Conservation (phyloP, 2,113 vertebrate species). For the Chloebia gouldiae region DNA sequence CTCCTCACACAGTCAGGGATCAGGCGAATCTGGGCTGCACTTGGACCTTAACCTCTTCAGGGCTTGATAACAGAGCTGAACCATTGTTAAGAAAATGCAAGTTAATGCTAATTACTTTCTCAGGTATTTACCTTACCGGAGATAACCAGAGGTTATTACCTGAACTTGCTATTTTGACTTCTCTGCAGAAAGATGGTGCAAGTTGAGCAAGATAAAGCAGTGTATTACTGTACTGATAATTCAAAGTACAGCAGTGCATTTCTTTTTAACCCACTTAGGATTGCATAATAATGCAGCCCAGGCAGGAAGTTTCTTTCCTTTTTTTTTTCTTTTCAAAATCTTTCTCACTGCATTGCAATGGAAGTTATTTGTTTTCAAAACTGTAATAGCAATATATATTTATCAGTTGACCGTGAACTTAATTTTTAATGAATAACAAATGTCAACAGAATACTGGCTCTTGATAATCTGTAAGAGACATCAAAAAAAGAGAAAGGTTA, state of each 20-base stretch:
- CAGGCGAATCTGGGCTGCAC: not conserved
- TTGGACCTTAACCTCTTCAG: not conserved
- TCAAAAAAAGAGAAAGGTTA: not conserved
- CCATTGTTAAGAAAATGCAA: not conserved
- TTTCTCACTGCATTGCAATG: not conserved
- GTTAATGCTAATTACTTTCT: not conserved
- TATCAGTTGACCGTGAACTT: conserved; percentile 15
- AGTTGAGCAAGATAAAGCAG: not conserved
- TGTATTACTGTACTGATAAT: not conserved
- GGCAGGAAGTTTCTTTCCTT: not conserved
- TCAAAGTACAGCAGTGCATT: not conserved
- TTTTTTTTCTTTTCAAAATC: not conserved
- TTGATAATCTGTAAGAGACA: not conserved
- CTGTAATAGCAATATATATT: not conserved
- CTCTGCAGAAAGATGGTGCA: not conserved
- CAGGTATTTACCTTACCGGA: not conserved
- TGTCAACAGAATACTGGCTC: not conserved
- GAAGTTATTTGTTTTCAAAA: not conserved
- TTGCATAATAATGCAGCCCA: not conserved
- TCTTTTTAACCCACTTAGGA: not conserved
- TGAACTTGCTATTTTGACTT: not conserved
- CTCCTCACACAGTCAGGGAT: not conserved
- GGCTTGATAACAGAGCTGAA: not conserved
- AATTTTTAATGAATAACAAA: conserved; percentile 15
- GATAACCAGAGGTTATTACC: not conserved